A percentile compares a stretch with the other conserved stretches of the same genome.
phyloP scores from a whole-genome alignment of 2,888 invertebrate species.

The Lasioglossum marginatum region DNA sequence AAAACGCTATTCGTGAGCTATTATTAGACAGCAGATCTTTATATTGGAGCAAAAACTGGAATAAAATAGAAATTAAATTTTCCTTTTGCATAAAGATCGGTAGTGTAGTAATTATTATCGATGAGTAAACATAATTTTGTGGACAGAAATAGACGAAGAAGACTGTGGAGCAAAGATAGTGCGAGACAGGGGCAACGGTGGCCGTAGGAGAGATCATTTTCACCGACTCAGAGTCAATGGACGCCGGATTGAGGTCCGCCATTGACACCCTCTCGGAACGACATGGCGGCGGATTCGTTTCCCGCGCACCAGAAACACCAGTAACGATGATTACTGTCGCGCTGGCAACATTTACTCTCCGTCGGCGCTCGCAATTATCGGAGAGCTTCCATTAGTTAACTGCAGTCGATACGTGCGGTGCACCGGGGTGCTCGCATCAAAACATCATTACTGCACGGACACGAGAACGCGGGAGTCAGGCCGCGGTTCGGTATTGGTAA shows the following conservation, averaged over 20 bases:
- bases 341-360: slow-evolving; percentile 81
- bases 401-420: slow-evolving; percentile 82
- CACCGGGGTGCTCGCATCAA: slow-evolving; percentile 82
- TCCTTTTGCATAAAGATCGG: too few relatives aligned
- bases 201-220: background rate
- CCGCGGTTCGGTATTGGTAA: slow-evolving; percentile 80
- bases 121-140: background rate
- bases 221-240: background rate
- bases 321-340: slow-evolving; percentile 83
- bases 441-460: slow-evolving; percentile 83
- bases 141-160: background rate
- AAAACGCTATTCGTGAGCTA: background rate
- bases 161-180: background rate
- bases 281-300: slow-evolving; percentile 47
- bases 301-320: slow-evolving; percentile 53
- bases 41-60: background rate
- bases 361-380: slow-evolving; percentile 82
- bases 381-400: slow-evolving; percentile 84
- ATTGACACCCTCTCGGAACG: slow-evolving; percentile 16
- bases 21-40: background rate
- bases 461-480: slow-evolving; percentile 62
- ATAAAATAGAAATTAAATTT: background rate
- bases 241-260: background rate
- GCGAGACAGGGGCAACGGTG: background rate
- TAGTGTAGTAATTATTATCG: background rate